A percentile compares a stretch with the other conserved stretches of the same genome.
phyloP scores from a whole-genome alignment of 1,140 invertebrate species.

The Megalonaias nervosa region DNA sequence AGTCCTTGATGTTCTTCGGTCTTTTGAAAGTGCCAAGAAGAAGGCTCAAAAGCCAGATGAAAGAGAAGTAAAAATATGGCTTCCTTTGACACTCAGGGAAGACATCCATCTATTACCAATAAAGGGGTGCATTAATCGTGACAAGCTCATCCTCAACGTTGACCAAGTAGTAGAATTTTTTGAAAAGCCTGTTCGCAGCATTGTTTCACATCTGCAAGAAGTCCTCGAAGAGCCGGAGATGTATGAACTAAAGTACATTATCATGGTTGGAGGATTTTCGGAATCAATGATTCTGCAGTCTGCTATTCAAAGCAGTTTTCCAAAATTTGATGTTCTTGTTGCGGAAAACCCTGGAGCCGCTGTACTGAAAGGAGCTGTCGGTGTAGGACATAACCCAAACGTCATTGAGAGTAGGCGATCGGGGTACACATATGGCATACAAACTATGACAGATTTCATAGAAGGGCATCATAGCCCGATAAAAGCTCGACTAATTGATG shows the following conservation, averaged over 20 bases:
- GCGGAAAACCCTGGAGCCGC: conserved; percentile 3
- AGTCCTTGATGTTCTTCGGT: no score
- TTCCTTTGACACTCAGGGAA: no score
- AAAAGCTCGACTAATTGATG: no score
- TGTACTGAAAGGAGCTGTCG: conserved; percentile 13
- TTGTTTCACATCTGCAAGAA: conserved; percentile 7
- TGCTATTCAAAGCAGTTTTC: background rate
- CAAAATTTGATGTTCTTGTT: background rate
- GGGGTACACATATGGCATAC: no score
- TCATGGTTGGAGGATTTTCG: conserved; percentile 14
- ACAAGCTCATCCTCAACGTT: background rate
- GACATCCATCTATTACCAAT: no score
- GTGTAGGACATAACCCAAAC: conserved; percentile 2
- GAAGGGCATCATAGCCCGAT: no score
- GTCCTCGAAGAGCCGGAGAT: background rate
- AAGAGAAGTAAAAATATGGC: no score
- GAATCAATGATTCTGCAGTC: conserved; percentile 5
- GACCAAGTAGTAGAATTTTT: conserved; percentile 2
- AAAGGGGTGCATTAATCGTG: background rate
- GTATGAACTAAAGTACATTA: background rate
- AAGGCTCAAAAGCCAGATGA: no score
- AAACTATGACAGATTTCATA: no score
- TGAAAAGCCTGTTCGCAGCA: background rate
- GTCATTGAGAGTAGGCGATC: no score
- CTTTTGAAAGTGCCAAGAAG: no score